phyloP scores from a whole-genome alignment of 2,797 vertebrate genomes.

The Dendrocincla fuliginosa region DNA sequence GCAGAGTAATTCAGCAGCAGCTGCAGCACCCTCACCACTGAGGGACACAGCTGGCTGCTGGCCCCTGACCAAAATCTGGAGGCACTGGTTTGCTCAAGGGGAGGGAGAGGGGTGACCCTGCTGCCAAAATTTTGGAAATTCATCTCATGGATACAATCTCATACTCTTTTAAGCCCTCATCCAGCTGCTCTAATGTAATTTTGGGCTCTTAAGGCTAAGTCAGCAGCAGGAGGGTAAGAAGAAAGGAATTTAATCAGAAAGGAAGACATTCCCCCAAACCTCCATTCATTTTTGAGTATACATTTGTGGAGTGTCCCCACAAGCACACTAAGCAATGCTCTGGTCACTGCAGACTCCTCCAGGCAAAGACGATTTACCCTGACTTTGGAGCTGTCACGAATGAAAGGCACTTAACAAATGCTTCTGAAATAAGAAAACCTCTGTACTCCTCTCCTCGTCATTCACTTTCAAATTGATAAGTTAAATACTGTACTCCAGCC shows the following conservation, averaged over 20 bases:
- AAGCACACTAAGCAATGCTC: not conserved
- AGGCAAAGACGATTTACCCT: not conserved
- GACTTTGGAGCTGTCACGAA: not conserved
- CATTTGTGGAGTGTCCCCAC: not conserved
- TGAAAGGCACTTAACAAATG: conserved; percentile 51
- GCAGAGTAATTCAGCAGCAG: not conserved
- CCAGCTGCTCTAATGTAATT: not conserved
- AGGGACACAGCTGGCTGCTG: not conserved
- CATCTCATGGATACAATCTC: not conserved
- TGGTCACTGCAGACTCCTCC: not conserved
- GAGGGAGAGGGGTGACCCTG: not conserved
- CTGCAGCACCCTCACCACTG: not conserved
- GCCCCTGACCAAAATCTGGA: not conserved
- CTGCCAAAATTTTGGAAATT: not conserved
- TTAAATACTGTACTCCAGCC: conserved; percentile 62
- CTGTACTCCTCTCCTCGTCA: conserved; percentile 19
- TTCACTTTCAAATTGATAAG: conserved; percentile 53
- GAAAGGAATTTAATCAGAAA: not conserved
- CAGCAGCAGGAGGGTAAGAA: not conserved
- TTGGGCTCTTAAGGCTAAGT: not conserved
- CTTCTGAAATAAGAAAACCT: conserved; percentile 42
- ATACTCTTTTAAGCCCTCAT: not conserved
- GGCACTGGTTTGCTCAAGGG: not conserved
- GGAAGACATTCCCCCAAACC: not conserved
- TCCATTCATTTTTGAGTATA: not conserved